phyloP scores from a whole-genome alignment of 1,140 invertebrate genomes.

The Sipha flava region DNA sequence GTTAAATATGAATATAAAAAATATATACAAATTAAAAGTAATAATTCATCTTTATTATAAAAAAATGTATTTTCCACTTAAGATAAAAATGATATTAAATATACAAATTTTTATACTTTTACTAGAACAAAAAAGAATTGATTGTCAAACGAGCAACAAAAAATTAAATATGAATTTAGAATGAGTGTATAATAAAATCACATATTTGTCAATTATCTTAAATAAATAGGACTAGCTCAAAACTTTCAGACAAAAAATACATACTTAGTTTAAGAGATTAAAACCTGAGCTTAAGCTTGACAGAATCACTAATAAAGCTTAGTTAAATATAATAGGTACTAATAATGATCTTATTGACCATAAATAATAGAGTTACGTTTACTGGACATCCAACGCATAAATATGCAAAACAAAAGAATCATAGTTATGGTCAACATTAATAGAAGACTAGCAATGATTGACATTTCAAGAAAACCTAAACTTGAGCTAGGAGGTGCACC shows the following conservation, averaged over 20 bases:
- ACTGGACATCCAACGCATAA: constrained; percentile 25
- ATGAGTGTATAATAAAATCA: not conserved
- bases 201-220: not conserved
- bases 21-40: too few relatives aligned
- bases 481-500: not conserved
- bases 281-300: not conserved
- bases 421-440: constrained; percentile 7
- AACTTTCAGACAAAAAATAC: not conserved
- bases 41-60: too few relatives aligned
- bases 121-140: not conserved
- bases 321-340: not conserved
- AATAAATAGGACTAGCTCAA: constrained; percentile 24
- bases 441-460: constrained; percentile 6
- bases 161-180: not conserved
- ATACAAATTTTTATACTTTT: too few relatives aligned
- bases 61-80: too few relatives aligned
- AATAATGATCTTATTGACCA: not conserved
- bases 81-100: too few relatives aligned
- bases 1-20: too few relatives aligned
- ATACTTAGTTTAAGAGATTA: not conserved
- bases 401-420: constrained; percentile 18
- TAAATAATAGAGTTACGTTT: constrained; percentile 16
- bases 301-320: not conserved
- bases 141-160: not conserved
- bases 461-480: constrained; percentile 1